phyloP scores from a whole-genome alignment of 2,797 vertebrate genomes.

The Taeniopygia guttata region DNA sequence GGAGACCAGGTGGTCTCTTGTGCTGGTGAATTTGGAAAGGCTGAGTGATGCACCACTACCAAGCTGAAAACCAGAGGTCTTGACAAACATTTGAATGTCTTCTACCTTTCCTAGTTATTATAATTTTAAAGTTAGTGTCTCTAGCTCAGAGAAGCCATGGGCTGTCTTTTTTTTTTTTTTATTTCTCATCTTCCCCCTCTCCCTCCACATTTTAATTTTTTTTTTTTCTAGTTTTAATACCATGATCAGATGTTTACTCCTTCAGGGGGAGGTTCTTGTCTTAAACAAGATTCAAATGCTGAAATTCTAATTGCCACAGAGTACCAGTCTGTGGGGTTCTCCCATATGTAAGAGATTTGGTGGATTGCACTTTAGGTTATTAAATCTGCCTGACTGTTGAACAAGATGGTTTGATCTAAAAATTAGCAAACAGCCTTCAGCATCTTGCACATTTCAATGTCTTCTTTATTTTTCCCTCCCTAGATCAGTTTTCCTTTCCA shows the following conservation, averaged over 20 bases:
- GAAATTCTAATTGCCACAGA: background rate
- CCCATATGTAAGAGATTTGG: background rate
- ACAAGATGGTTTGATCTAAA: background rate
- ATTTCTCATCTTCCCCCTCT: background rate
- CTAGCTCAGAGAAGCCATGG: background rate
- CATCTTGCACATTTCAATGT: background rate
- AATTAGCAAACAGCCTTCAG: background rate
- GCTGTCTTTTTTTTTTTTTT: background rate
- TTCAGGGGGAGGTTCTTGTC: background rate
- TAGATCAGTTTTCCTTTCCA: background rate
- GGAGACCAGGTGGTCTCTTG: background rate
- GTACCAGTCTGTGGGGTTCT: background rate
- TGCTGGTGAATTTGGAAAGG: background rate
- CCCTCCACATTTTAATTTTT: background rate
- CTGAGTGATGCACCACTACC: background rate
- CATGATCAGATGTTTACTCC: background rate
- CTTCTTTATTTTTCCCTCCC: no score
- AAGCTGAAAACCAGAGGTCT: background rate
- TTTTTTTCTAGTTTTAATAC: background rate
- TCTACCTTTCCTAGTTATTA: background rate
- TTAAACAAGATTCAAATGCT: background rate
- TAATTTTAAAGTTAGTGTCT: background rate
- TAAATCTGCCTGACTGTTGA: background rate
- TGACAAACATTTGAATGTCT: background rate
- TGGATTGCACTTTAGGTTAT: background rate